Conservation (phyloP, 2,888 invertebrate species). For the Ophion ventricosus region DNA sequence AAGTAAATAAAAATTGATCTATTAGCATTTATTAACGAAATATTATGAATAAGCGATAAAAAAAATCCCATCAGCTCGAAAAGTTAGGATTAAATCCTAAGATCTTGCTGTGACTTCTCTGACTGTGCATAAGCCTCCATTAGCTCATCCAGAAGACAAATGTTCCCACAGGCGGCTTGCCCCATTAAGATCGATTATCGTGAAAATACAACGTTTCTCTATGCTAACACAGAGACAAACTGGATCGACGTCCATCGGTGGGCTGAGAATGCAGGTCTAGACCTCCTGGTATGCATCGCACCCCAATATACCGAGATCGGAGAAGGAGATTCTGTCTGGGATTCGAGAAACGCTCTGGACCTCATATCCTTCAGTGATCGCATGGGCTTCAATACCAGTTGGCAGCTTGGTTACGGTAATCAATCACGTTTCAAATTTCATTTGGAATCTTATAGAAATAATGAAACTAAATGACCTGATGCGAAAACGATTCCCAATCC, state of each 20-base stretch:
- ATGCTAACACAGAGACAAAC: constrained; percentile 76
- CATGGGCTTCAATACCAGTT: constrained; percentile 87
- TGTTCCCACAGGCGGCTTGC: not conserved
- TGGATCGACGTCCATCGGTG: constrained; percentile 81
- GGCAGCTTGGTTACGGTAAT: constrained; percentile 90
- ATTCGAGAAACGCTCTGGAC: constrained; percentile 87
- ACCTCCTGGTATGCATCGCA: constrained; percentile 79
- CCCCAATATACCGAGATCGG: constrained; percentile 85
- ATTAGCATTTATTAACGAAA: no score
- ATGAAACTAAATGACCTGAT: not conserved
- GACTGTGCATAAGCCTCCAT: no score
- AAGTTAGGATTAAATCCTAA: no score
- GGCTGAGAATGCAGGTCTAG: constrained; percentile 78
- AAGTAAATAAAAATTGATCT: no score
- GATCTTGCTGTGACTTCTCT: no score
- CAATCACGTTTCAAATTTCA: constrained; percentile 9
- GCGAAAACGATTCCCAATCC: not conserved
- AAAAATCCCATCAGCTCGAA: no score
- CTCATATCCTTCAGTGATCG: constrained; percentile 89
- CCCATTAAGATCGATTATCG: constrained; percentile 32
- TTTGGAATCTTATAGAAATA: not conserved
- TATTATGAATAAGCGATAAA: no score
- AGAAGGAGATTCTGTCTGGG: constrained; percentile 85
- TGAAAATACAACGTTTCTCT: constrained; percentile 50
- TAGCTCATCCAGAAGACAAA: not conserved